Conservation (phyloP, 2,113 vertebrate species). For the Centrocercus urophasianus region DNA sequence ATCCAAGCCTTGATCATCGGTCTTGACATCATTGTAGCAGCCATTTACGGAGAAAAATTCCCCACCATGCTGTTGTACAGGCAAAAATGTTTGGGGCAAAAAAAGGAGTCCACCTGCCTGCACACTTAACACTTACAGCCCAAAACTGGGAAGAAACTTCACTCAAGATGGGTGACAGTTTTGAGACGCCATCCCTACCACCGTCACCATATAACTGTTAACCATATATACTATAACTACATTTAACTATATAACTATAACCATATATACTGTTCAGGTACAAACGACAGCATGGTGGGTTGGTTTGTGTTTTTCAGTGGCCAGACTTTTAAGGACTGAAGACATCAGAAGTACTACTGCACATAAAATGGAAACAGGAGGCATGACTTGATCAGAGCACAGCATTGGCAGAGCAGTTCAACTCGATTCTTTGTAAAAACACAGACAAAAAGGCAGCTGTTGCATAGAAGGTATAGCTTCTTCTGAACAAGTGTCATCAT, state of each 20-base stretch:
- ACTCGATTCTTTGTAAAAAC: neutral
- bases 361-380: neutral
- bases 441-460: neutral
- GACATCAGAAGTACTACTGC: neutral
- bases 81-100: neutral
- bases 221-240: too few relatives aligned
- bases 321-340: neutral
- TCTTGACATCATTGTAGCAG: neutral
- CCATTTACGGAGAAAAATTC: neutral
- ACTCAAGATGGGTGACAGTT: neutral
- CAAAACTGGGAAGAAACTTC: neutral
- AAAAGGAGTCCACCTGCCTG: rapidly evolving
- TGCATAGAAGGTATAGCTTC: neutral
- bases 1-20: neutral
- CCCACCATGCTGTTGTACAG: neutral
- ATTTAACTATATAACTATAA: too few relatives aligned
- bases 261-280: neutral
- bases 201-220: neutral
- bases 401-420: neutral
- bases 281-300: neutral
- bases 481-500: neutral
- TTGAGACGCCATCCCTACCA: neutral
- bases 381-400: neutral
- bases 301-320: neutral
- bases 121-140: neutral